Evolutionary conservation across 2,797 vertebrate genomes (phyloP).

Genomic region (Eupleurogrammus muticus): DNA sequence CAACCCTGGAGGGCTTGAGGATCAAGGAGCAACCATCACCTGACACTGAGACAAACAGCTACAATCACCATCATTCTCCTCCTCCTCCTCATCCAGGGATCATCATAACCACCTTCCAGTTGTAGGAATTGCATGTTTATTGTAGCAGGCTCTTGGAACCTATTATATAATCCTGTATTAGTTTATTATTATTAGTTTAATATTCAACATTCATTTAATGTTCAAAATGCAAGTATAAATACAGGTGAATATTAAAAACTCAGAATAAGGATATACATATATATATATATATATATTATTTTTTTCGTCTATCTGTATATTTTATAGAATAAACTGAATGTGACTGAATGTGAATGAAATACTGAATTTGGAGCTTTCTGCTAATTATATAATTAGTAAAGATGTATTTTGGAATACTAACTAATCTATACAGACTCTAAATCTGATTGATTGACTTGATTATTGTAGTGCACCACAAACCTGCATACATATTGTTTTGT

Average conservation of each 20-base stretch:
- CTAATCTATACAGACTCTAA: background rate
- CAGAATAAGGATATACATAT: no score
- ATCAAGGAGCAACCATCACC: slow-evolving; percentile 84
- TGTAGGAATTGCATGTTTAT: background rate
- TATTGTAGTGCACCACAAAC: background rate
- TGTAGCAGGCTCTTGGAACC: background rate
- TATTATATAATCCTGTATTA: slow-evolving; percentile 44
- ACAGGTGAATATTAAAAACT: background rate
- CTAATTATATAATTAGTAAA: background rate
- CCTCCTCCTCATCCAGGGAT: background rate
- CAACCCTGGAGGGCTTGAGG: slow-evolving; percentile 83
- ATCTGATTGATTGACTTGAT: no score
- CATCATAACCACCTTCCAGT: background rate
- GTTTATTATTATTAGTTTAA: background rate
- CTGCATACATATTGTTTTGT: background rate
- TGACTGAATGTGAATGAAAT: background rate
- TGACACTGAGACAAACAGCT: slow-evolving; percentile 71
- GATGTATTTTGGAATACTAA: background rate
- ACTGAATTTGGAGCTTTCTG: background rate
- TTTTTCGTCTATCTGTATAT: no score
- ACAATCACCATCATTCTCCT: slow-evolving; percentile 6
- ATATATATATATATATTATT: no score
- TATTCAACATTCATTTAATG: no score
- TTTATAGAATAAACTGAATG: no score
- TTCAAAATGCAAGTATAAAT: no score